These are phyloP conservation scores for Atethmia centrago DNA, from an alignment of 2,888 invertebrate species.

Conservation along the genomic window DNA sequence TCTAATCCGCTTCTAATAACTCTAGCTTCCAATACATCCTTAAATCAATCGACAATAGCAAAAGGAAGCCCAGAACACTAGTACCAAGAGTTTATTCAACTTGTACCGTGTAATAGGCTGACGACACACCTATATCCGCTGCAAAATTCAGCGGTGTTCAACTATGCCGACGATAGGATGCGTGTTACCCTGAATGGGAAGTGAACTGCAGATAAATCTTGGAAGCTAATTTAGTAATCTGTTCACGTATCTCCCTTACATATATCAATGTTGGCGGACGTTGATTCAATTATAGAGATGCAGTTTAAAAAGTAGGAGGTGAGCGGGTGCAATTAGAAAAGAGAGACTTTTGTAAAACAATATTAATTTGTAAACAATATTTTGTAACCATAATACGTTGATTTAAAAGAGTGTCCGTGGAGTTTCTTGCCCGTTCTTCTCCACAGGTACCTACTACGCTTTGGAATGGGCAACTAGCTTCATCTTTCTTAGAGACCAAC, in stretches of 20 bases:
- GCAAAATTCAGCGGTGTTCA: slow-evolving; percentile 47
- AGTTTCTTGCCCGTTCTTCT: too few species aligned
- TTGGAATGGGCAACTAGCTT: too few species aligned
- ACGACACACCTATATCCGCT: slow-evolving; percentile 45
- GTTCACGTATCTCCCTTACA: slow-evolving; percentile 74
- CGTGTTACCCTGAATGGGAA: slow-evolving; percentile 64
- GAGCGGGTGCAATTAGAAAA: slow-evolving; percentile 13
- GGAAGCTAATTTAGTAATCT: slow-evolving; percentile 75
- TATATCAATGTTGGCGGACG: slow-evolving; percentile 75
- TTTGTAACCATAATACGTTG: too few species aligned
- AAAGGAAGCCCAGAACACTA: slow-evolving; percentile 17
- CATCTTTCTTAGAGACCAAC: too few species aligned
- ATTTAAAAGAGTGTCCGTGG: too few species aligned
- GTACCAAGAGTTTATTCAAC: slow-evolving; percentile 45
- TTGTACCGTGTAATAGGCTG: slow-evolving; percentile 47
- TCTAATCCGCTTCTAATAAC: slow-evolving; percentile 13
- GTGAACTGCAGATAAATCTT: slow-evolving; percentile 71
- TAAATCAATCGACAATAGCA: slow-evolving; percentile 32
- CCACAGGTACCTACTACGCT: too few species aligned
- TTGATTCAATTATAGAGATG: slow-evolving; percentile 73
- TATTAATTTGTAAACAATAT: too few species aligned
- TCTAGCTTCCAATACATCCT: not conserved
- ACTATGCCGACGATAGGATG: slow-evolving; percentile 53
- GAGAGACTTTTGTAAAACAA: not conserved
- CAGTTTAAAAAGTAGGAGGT: slow-evolving; percentile 46